A percentile compares a stretch with the other conserved stretches of the same genome.
phyloP scores from a whole-genome alignment of 2,888 invertebrate genomes.

The Meghimatium bilineatum region DNA sequence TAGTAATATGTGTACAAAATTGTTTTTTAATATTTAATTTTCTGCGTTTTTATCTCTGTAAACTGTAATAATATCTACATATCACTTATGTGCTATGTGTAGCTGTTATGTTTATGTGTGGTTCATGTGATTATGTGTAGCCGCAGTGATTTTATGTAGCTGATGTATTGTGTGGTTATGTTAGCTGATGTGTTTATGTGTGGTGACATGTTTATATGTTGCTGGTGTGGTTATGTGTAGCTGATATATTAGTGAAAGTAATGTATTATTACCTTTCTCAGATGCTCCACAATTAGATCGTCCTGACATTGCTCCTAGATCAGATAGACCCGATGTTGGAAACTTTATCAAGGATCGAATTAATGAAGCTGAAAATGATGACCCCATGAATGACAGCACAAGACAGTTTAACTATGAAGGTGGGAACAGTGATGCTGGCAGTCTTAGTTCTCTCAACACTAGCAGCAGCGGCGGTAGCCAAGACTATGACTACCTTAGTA shows the following conservation, averaged over 20 bases:
- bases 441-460: conserved; percentile 92
- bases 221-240: too few relatives aligned
- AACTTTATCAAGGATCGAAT: conserved; percentile 97
- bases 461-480: conserved; percentile 91
- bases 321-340: conserved; percentile 82
- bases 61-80: too few relatives aligned
- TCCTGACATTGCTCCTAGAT: conserved; percentile 26
- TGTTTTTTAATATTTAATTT: too few relatives aligned
- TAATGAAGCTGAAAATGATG: conserved; percentile 91
- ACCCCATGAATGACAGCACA: conserved; percentile 97
- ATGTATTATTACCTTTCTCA: not conserved
- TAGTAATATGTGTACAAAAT: too few relatives aligned
- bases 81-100: too few relatives aligned
- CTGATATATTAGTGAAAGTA: not conserved
- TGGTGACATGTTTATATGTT: too few relatives aligned
- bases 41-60: too few relatives aligned
- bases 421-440: conserved; percentile 94
- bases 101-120: too few relatives aligned
- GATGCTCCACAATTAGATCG: conserved; percentile 34
- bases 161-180: too few relatives aligned
- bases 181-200: too few relatives aligned
- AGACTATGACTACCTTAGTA: conserved; percentile 96
- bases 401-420: conserved; percentile 99
- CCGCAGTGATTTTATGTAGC: too few relatives aligned
- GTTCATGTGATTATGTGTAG: too few relatives aligned